Conservation (phyloP, 2,113 vertebrate genomes). For the Cynoglossus semilaevis region DNA sequence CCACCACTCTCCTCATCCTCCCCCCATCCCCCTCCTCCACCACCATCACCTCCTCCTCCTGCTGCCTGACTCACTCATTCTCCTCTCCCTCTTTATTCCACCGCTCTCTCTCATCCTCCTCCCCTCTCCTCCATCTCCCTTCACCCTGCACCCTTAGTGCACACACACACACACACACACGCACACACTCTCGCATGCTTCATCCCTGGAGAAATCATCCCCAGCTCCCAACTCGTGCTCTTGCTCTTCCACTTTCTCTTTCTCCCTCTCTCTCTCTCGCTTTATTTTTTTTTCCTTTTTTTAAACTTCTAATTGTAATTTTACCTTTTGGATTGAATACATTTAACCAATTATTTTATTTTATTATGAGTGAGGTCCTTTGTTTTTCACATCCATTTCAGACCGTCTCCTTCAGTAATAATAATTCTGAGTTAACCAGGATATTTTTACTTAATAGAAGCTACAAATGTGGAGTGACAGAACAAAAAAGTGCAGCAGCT, state of each 20-base stretch:
- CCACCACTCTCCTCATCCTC: not conserved
- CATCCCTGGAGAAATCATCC: slow-evolving; percentile 77
- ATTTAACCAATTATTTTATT: slow-evolving; percentile 15
- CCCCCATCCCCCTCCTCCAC: not conserved
- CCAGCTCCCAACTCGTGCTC: slow-evolving; percentile 64
- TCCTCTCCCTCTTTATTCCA: slow-evolving; percentile 38
- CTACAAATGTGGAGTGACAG: too few relatives aligned
- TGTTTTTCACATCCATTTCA: slow-evolving; percentile 2
- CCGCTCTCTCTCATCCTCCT: slow-evolving; percentile 22
- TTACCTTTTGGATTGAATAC: slow-evolving; percentile 9
- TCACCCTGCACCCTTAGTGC: slow-evolving; percentile 3
- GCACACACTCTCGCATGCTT: slow-evolving; percentile 49
- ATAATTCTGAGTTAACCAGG: too few relatives aligned
- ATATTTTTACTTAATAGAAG: too few relatives aligned
- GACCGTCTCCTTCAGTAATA: too few relatives aligned
- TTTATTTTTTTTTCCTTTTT: slow-evolving; percentile 28
- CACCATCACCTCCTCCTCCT: not conserved
- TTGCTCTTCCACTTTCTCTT: slow-evolving; percentile 40
- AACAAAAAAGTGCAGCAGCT: too few relatives aligned
- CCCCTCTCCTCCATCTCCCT: slow-evolving; percentile 10
- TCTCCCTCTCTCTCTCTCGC: slow-evolving; percentile 26
- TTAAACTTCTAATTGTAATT: slow-evolving; percentile 12
- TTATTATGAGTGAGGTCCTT: slow-evolving; percentile 4
- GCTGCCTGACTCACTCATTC: slow-evolving; percentile 33
- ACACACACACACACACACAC: slow-evolving; percentile 19